Evolutionary conservation across 2,888 invertebrate species (phyloP), one percentile per base, ranked within the genome.

Genomic region (Elmis aenea): DNA sequence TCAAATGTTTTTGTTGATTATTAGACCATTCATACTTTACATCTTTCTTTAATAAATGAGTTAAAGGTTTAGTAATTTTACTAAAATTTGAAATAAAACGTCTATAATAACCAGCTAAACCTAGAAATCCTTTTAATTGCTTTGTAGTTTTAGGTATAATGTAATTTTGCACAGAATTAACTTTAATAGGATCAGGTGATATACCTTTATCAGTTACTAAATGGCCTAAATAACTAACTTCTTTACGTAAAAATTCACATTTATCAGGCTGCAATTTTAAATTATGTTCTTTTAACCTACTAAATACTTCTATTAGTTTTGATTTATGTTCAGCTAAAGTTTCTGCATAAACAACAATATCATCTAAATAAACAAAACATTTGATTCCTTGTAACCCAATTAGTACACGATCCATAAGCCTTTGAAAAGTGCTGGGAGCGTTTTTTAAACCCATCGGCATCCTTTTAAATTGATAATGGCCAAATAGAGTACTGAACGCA

Each of bases 351-450:
- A 44, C 32, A 6, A 59, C 31, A 5, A 56, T n/a, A n/a, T n/a
- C n/a, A n/a, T n/a, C n/a, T n/a, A n/a, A n/a, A n/a, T n/a, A n/a
- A n/a, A n/a, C n/a, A n/a, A n/a, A n/a, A n/a, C n/a, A n/a, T n/a
- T n/a, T n/a, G n/a, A n/a, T n/a, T n/a, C n/a, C n/a, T n/a, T 50
- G 24, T 59, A 58, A 35, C 61, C 43, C 46, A 2, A 32, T 27
- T 6, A 66, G 32, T 1, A 58, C 49, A 22, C 45, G 44, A 36
- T 60, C 52, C 50, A 24, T 47, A 40, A 38, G 58, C 52, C 64
- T 29, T 48, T 66, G 65, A 29, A 68, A 66, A 0, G 65, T 64
- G 1, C 58, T 56, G 0, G 64, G 64, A 1, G n/a, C n/a, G n/a
- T n/a, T n/a, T n/a, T n/a, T n/a, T n/a, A n/a, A n/a, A n/a, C n/a